A percentile compares a stretch with the other conserved stretches of the same genome.
These are phyloP conservation scores for Helleia helle DNA, from an alignment of 2,888 invertebrate genomes.

Conservation along the genomic window DNA sequence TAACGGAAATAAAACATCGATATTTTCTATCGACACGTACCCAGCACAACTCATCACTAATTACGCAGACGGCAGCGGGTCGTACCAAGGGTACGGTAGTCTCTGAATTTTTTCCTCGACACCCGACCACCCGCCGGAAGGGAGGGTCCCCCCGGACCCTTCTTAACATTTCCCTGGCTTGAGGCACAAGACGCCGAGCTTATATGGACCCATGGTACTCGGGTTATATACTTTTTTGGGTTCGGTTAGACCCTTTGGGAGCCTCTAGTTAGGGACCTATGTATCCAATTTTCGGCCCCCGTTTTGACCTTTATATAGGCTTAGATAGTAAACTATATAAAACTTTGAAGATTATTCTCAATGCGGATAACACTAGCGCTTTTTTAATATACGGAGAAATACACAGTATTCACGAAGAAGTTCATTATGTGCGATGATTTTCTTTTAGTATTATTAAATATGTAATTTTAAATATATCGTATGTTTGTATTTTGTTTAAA, in stretches of 20 bases:
- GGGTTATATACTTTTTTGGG: conserved; percentile 71
- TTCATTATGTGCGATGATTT: no score
- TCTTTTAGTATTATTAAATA: no score
- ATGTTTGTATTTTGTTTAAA: no score
- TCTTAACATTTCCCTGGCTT: conserved; percentile 71
- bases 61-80: conserved; percentile 68
- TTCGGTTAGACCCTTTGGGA: conserved; percentile 64
- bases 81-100: conserved; percentile 66
- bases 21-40: conserved; percentile 37
- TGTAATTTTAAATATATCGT: no score
- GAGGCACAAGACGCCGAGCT: conserved; percentile 60
- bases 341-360: conserved; percentile 40
- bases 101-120: conserved; percentile 63
- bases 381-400: not conserved
- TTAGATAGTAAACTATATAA: conserved; percentile 38
- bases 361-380: not conserved
- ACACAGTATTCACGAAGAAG: no score
- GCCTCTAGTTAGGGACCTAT: conserved; percentile 58
- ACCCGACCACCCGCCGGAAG: conserved; percentile 49
- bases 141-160: conserved; percentile 61
- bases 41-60: conserved; percentile 62
- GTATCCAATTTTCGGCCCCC: conserved; percentile 52
- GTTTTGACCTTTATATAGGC: conserved; percentile 55
- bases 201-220: conserved; percentile 62
- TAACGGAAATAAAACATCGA: conserved; percentile 20